Conservation (phyloP, 2,888 invertebrate species). For the Caenorhabditis afra region DNA sequence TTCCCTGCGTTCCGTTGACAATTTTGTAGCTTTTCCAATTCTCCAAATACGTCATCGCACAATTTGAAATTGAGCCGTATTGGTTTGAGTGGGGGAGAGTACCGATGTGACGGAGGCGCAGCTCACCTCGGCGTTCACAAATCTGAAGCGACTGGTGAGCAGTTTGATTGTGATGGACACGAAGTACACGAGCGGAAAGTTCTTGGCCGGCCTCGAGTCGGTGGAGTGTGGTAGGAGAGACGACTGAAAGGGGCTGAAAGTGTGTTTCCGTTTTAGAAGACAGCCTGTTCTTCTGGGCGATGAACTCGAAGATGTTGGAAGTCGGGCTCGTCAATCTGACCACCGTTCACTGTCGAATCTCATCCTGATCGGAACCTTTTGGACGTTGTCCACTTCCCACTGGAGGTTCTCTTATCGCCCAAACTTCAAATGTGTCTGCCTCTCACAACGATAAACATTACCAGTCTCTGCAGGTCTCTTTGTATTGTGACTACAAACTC, state of each 20-base stretch:
- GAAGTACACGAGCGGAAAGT: slow-evolving; percentile 10
- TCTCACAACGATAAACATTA: slow-evolving; percentile 2
- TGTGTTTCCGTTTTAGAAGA: not conserved
- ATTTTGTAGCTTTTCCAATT: too few species aligned
- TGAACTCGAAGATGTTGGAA: slow-evolving; percentile 19
- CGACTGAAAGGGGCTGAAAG: not conserved
- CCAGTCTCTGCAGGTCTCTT: not conserved
- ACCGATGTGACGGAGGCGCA: slow-evolving; percentile 15
- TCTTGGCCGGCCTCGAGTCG: slow-evolving; percentile 8
- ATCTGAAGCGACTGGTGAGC: slow-evolving; percentile 13
- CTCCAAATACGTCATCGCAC: too few species aligned
- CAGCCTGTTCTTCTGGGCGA: not conserved
- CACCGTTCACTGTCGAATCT: not conserved
- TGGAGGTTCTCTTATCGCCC: not conserved
- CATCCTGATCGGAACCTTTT: slow-evolving; percentile 70
- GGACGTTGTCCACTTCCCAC: not conserved
- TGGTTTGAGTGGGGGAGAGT: not conserved
- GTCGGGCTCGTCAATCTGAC: slow-evolving; percentile 12
- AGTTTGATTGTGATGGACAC: slow-evolving; percentile 3
- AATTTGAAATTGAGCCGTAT: too few species aligned
- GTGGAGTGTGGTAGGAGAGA: slow-evolving; percentile 15
- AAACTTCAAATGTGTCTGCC: not conserved
- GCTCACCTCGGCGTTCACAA: slow-evolving; percentile 12
- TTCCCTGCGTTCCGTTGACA: too few species aligned
- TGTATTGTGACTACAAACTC: slow-evolving; percentile 6